phyloP scores from a whole-genome alignment of 2,888 invertebrate species.

The Oxycera nigricornis region DNA sequence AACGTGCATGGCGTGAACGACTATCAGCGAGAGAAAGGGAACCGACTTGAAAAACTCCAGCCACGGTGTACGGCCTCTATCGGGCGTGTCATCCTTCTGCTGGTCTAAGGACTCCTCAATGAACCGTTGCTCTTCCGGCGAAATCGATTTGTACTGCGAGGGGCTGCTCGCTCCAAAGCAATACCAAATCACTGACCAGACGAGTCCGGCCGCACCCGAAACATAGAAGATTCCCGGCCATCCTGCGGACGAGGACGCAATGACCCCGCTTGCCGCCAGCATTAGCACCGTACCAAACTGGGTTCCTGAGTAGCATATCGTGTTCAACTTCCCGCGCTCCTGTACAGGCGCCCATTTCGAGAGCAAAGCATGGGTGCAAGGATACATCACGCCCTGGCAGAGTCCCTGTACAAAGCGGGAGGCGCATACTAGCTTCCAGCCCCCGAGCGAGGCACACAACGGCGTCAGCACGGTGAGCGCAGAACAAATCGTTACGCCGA shows the following conservation, averaged over 20 bases:
- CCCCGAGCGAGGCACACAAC: constrained; percentile 68
- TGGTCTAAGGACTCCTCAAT: constrained; percentile 66
- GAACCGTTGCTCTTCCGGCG: constrained; percentile 65
- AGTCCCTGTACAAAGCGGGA: constrained; percentile 76
- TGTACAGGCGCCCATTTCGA: constrained; percentile 76
- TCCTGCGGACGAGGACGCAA: constrained; percentile 66
- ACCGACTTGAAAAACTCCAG: constrained; percentile 68
- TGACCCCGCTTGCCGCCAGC: constrained; percentile 69
- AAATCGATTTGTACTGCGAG: constrained; percentile 64
- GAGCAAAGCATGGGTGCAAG: constrained; percentile 73
- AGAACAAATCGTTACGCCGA: constrained; percentile 61
- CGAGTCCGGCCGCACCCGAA: constrained; percentile 65
- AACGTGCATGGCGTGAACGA: constrained; percentile 72
- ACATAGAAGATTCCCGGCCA: constrained; percentile 75
- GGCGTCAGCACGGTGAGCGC: constrained; percentile 73
- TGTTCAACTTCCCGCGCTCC: constrained; percentile 68
- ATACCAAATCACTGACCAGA: constrained; percentile 66
- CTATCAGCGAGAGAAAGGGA: constrained; percentile 68
- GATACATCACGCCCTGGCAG: constrained; percentile 75
- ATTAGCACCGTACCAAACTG: constrained; percentile 74
- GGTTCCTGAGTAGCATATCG: constrained; percentile 68
- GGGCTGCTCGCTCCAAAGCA: constrained; percentile 69
- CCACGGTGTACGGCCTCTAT: constrained; percentile 67
- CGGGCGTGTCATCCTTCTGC: constrained; percentile 45
- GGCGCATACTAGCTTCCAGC: constrained; percentile 67